Evolutionary conservation across 2,113 vertebrate genomes (phyloP).

Genomic region (Labeo catla): DNA sequence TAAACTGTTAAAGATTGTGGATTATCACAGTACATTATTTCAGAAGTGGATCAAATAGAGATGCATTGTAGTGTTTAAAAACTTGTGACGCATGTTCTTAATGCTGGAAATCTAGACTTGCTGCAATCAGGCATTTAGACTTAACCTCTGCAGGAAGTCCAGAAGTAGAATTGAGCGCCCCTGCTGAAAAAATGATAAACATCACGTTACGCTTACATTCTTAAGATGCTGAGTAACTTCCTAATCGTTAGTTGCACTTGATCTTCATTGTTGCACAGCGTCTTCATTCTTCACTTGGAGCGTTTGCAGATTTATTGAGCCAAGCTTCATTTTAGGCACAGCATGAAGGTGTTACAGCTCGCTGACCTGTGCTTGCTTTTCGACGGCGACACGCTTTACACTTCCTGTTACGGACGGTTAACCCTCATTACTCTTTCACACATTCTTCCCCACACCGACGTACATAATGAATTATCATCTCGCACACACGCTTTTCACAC

Average conservation of each 20-base stretch:
- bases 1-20: not conserved
- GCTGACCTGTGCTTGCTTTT: conserved; percentile 18
- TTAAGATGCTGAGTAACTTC: conserved; percentile 16
- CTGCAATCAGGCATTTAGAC: not conserved
- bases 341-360: not conserved
- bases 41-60: not conserved
- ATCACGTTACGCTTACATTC: not conserved
- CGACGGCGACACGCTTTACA: conserved; percentile 23
- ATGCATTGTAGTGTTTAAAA: not conserved
- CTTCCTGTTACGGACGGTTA: conserved; percentile 33
- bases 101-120: not conserved
- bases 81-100: not conserved
- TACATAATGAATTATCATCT: conserved; percentile 29
- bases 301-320: not conserved
- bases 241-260: not conserved
- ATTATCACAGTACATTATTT: not conserved
- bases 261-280: not conserved
- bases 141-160: not conserved
- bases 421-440: conserved; percentile 45
- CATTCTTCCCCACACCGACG: conserved; percentile 15
- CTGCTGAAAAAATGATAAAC: not conserved
- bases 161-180: not conserved
- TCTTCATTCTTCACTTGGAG: not conserved
- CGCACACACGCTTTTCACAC: conserved; percentile 31
- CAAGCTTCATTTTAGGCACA: conserved; percentile 2